Evolutionary conservation across 2,888 invertebrate species (phyloP), one percentile per base, ranked within the genome.

Genomic region (Andrena fulva): DNA sequence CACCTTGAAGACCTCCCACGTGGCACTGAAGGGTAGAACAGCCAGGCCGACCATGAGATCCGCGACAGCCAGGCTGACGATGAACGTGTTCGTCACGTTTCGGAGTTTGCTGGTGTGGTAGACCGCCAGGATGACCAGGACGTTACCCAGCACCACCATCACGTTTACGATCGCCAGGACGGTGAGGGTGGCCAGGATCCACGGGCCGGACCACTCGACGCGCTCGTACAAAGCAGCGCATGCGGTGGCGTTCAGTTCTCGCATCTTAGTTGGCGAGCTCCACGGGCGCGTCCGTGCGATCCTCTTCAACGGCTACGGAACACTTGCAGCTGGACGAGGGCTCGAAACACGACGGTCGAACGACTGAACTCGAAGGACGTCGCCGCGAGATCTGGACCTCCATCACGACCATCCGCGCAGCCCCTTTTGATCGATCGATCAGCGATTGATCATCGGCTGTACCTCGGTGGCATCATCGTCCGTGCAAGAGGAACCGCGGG

Each of bases 51-150:
- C 98, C 92, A 99, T 95, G 82, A 99, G 95, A 95, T 99, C 99
- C 63, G 99, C 99, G 27, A 98, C 98, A 0, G 99, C 99, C 92
- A 99, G 95, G 64, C 99, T 99, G 84, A 99, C 98, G 93, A 99
- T 99, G 95, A 99, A 99, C 92, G 98, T 96, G 94, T 99, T 99
- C 84, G 99, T 99, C 89, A 99, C 99, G 88, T 98, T 98, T 87
- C 99, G 96, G 88, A 99, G 95, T 94, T 99, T 99, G 83, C 97
- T 97, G 12, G 97, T 97, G 94, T 97, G 97, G 93, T 97, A 97
- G 78, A 99, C 99, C 76, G 99, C 98, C 71, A 97, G 96, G 91
- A 99, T 98, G 90, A 99, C 99, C 88, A 99, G 96, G 93, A 97
- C 97, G 95, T 99, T 99, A 75, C 97, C 99, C 77, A 97, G 96